Evolutionary conservation across 2,113 vertebrate genomes (phyloP).

Genomic region (Aegithalos caudatus): DNA sequence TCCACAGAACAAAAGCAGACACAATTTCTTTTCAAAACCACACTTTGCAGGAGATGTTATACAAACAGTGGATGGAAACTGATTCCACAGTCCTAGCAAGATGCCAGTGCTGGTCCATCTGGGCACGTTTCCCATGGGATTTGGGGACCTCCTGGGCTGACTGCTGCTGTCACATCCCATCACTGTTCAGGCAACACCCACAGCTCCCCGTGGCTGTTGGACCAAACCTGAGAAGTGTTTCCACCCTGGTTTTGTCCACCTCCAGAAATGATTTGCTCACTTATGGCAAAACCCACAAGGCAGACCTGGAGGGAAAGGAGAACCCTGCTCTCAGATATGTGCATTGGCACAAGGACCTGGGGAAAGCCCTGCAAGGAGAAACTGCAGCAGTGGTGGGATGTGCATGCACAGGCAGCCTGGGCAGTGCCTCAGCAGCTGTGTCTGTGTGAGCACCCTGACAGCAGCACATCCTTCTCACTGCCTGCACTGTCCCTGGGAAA

Average conservation of each 20-base stretch:
- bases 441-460: rapidly evolving
- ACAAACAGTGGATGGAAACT: background rate
- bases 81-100: background rate
- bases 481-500: background rate
- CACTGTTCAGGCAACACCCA: background rate
- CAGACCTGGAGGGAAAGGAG: background rate
- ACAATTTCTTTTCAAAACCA: background rate
- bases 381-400: background rate
- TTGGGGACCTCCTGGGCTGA: background rate
- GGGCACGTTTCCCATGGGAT: background rate
- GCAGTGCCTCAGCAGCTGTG: background rate
- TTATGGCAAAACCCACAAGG: background rate
- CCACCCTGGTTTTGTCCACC: background rate
- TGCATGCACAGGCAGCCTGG: rapidly evolving
- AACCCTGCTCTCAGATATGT: background rate
- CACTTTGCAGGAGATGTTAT: background rate
- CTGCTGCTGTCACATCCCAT: background rate
- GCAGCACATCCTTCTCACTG: background rate
- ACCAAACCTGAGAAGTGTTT: background rate
- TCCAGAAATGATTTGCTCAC: background rate
- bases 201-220: background rate
- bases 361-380: background rate
- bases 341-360: background rate
- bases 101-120: background rate
- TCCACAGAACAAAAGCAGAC: background rate